Evolutionary conservation across 2,113 vertebrate genomes (phyloP).

Genomic region (Pangasianodon hypophthalmus): DNA sequence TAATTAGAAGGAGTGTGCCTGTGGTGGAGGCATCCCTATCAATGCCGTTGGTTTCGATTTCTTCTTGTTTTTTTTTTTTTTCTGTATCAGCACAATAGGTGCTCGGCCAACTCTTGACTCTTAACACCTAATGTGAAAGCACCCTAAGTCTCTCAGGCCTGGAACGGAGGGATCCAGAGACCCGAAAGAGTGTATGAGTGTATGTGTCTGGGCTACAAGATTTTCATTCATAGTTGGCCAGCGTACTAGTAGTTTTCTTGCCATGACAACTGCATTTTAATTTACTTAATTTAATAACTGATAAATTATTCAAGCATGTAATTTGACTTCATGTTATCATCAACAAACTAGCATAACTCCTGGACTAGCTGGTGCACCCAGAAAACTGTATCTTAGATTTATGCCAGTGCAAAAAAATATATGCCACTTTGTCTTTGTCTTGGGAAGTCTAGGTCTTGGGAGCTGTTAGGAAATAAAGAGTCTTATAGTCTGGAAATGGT

Average conservation of each 20-base stretch:
- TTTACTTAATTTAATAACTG: background rate
- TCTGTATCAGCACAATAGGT: too few relatives aligned
- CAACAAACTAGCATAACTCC: too few relatives aligned
- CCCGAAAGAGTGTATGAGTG: background rate
- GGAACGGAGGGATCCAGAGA: background rate
- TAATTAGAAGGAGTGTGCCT: too few relatives aligned
- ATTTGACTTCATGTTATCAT: background rate
- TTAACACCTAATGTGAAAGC: background rate
- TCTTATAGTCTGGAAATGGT: background rate
- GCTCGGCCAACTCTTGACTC: too few relatives aligned
- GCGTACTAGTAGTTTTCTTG: background rate
- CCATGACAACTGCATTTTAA: background rate
- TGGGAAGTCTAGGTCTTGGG: background rate
- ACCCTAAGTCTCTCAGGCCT: background rate
- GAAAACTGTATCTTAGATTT: background rate
- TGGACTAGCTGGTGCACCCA: background rate
- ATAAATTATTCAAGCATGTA: background rate
- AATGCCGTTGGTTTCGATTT: too few relatives aligned
- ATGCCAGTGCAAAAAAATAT: background rate
- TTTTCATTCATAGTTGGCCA: background rate
- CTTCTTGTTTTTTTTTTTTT: too few relatives aligned
- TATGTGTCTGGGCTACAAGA: background rate
- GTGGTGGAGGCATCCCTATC: too few relatives aligned
- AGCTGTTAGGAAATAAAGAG: background rate
- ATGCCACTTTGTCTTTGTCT: background rate